Conservation (phyloP, 1,140 invertebrate species). For the Lucilia cuprina region DNA sequence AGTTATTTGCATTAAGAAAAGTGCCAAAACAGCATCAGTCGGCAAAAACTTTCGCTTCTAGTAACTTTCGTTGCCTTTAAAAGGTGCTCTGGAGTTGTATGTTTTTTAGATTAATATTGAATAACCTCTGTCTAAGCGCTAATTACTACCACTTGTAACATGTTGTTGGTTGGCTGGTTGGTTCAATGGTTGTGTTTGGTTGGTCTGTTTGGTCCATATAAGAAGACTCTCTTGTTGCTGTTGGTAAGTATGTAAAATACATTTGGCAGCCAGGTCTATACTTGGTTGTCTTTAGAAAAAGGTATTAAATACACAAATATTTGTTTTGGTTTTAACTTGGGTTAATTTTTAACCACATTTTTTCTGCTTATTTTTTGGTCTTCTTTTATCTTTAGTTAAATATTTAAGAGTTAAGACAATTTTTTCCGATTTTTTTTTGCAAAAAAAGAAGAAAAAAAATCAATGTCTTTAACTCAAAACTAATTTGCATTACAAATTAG, state of each 20-base stretch:
- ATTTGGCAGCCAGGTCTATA: too few relatives aligned
- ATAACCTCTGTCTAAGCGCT: neutral
- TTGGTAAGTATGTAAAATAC: too few relatives aligned
- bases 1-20: neutral
- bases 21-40: neutral
- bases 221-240: neutral
- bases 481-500: slow-evolving; percentile 31
- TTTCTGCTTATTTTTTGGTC: neutral
- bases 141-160: neutral
- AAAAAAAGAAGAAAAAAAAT: neutral
- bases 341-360: neutral
- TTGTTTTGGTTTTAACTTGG: neutral
- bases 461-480: neutral
- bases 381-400: neutral
- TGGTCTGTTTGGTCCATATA: neutral
- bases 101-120: neutral
- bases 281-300: neutral
- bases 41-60: neutral
- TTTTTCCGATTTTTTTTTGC: neutral
- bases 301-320: neutral
- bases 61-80: neutral
- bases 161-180: neutral
- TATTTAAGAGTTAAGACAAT: slow-evolving; percentile 26
- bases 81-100: neutral
- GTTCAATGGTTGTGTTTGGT: too few relatives aligned